Percentiles rank a stretch among this genome's conserved stretches.
phyloP scores from a whole-genome alignment of 2,797 vertebrate genomes.

The Neosalanx taihuensis region DNA sequence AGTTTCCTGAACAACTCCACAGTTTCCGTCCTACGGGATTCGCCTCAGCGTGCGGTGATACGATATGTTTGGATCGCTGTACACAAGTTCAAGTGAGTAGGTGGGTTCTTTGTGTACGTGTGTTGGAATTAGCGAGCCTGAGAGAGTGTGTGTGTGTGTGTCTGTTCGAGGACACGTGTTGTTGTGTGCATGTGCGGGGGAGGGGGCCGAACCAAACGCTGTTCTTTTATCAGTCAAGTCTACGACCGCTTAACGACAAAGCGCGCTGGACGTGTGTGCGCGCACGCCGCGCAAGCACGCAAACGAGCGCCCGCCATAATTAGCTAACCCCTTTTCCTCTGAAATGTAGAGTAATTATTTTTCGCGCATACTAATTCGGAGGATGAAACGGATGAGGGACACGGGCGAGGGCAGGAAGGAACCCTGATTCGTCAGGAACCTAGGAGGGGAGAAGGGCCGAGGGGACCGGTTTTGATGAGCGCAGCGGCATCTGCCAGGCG shows the following conservation, averaged over 20 bases:
- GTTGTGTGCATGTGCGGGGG: background rate
- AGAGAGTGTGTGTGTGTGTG: background rate
- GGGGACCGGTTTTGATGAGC: background rate
- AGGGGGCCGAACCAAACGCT: background rate
- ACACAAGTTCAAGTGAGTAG: background rate
- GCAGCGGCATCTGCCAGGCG: background rate
- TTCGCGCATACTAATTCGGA: background rate
- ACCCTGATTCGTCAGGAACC: no score
- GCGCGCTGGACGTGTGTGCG: background rate
- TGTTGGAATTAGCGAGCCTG: background rate
- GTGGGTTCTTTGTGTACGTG: background rate
- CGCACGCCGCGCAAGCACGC: background rate
- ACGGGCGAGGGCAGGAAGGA: background rate
- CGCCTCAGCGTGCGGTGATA: background rate
- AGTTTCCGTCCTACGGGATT: background rate
- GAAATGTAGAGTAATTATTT: background rate
- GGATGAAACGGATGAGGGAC: background rate
- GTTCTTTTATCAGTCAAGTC: slow-evolving; percentile 1
- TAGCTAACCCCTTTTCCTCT: background rate
- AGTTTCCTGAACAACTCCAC: background rate
- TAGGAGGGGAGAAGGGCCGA: background rate
- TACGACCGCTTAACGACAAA: background rate
- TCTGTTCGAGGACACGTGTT: background rate
- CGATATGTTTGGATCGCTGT: background rate
- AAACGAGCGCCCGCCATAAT: background rate